A percentile compares a stretch with the other conserved stretches of the same genome.
phyloP scores from a whole-genome alignment of 2,113 vertebrate species.

The Sus scrofa region T2T-Sscrofa CM000817.6:158996001-158996500 shows the following conservation, averaged over 20 bases:
- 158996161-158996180: background rate
- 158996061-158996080: background rate
- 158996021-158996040: background rate
- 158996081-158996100: background rate
- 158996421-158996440: background rate
- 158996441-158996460: background rate
- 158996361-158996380: background rate
- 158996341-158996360: background rate
- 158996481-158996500: background rate
- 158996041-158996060: background rate
- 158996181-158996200: background rate
- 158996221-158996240: background rate
- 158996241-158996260: background rate
- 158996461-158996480: background rate
- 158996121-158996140: rapidly evolving
- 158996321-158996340: background rate
- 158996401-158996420: background rate
- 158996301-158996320: background rate
- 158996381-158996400: background rate
- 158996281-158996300: background rate
- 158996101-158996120: background rate
- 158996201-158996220: background rate
- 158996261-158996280: background rate
- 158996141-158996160: rapidly evolving
- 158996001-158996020: background rate